Evolutionary conservation across 1,140 invertebrate species (phyloP), one percentile per base, ranked within the genome.

Genomic region (Forficula auricularia): DNA sequence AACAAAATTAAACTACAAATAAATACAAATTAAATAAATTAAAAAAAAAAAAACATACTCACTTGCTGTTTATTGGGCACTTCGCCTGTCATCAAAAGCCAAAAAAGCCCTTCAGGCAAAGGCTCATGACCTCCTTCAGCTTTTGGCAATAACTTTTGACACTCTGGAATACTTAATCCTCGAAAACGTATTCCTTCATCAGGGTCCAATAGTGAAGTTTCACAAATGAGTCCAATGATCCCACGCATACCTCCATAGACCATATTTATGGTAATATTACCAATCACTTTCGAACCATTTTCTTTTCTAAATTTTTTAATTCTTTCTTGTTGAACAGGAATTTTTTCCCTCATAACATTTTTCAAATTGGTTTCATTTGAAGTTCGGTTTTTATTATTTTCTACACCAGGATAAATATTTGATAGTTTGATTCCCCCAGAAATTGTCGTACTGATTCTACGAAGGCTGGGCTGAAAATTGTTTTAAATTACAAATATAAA

Each of bases 221-320:
- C 75, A 42, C 68, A 73, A 3, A 79, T 72, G 35, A 78, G 59
- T 34, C 70, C 72, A 52, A 70, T 71, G 50, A 78, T 78, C 3
- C 72, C 72, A 50, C 75, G 58, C 76, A 79, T 79, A 19, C 75
- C 75, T 46, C 76, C 75, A 59, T 79, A 78, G 44, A 74, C 65
- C 75, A 74, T 46, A 48, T 75, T 68, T 27, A 75, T 55, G 38
- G 67, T 73, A 20, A 77, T 61, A 46, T 73, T 61, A 41, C 73
- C 72, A 48, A 76, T 62, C 40, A 64, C 60, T 33, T 62, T 61
- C 20, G 56, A 57, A 2, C 67, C 70, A 60, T 71, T 55, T 30
- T 64, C 42, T 46, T 64, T 61, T 19, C 70, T 54, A 48, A 75
- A 72, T 44, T 66, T 62, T 44, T 62, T 3, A 75, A 68, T 46